These are phyloP conservation scores for Vicugna pacos DNA, from an alignment of 2,113 vertebrate species.

Conservation along the genomic window DNA sequence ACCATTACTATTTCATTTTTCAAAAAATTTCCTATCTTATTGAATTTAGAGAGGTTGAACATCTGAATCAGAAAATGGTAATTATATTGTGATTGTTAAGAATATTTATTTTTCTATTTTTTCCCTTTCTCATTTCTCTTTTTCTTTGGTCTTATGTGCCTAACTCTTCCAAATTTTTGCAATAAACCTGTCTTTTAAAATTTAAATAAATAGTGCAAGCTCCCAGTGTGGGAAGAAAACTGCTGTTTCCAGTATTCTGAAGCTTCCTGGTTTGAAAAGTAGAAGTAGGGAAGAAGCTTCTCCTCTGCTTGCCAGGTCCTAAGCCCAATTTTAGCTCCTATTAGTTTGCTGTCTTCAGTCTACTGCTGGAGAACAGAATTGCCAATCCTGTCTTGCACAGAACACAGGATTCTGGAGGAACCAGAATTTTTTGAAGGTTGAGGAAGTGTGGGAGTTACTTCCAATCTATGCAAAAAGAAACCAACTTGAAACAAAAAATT, in stretches of 20 bases:
- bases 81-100: background rate
- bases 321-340: background rate
- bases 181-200: background rate
- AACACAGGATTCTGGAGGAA: background rate
- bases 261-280: accelerated
- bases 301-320: accelerated
- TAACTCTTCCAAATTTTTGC: background rate
- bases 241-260: background rate
- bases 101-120: background rate
- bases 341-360: background rate
- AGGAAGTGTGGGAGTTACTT: background rate
- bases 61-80: background rate
- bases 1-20: background rate
- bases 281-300: accelerated
- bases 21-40: background rate
- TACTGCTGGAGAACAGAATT: background rate
- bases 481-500: background rate
- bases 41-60: background rate
- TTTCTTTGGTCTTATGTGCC: background rate
- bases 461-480: background rate
- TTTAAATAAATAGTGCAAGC: background rate
- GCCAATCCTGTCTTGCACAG: background rate
- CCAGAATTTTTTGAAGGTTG: background rate
- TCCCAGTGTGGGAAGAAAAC: background rate
- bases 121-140: background rate